These are phyloP conservation scores for Brachypalpus laphriformis DNA, from an alignment of 2,888 invertebrate genomes.

Conservation along the genomic window DNA sequence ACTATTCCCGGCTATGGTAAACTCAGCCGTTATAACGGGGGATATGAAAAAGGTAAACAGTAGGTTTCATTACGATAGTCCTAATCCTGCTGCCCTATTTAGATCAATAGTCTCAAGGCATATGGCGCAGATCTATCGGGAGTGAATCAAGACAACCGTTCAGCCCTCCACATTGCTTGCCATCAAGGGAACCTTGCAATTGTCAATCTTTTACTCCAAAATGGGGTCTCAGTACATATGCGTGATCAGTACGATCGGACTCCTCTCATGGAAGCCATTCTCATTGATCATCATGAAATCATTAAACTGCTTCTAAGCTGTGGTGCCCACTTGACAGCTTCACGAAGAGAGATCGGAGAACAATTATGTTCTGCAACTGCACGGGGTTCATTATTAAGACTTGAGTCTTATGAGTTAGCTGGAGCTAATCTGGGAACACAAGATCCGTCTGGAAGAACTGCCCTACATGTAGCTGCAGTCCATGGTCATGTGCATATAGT, in stretches of 20 bases:
- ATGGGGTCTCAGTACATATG: constrained; percentile 92
- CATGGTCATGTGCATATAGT: constrained; percentile 84
- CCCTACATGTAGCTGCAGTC: constrained; percentile 88
- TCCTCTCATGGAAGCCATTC: constrained; percentile 88
- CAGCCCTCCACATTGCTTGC: constrained; percentile 92
- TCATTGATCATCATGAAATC: constrained; percentile 85
- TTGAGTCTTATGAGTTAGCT: constrained; percentile 86
- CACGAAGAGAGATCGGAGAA: constrained; percentile 86
- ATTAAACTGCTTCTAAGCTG: constrained; percentile 88
- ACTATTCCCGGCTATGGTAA: constrained; percentile 88
- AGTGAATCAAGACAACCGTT: constrained; percentile 89
- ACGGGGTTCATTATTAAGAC: constrained; percentile 84
- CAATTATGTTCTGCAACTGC: constrained; percentile 88
- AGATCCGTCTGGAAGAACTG: constrained; percentile 87
- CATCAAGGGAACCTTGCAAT: constrained; percentile 87
- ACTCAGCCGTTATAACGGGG: constrained; percentile 85
- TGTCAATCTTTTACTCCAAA: constrained; percentile 88
- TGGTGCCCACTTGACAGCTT: constrained; percentile 89
- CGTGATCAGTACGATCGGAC: constrained; percentile 89
- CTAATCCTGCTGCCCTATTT: not conserved
- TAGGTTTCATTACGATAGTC: not conserved
- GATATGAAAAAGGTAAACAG: constrained; percentile 84
- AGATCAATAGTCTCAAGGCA: constrained; percentile 80
- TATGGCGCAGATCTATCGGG: constrained; percentile 90
- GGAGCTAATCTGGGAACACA: constrained; percentile 86